These are phyloP conservation scores for Paracanthobrama guichenoti DNA, from an alignment of 2,113 vertebrate genomes.

Conservation along the genomic window DNA sequence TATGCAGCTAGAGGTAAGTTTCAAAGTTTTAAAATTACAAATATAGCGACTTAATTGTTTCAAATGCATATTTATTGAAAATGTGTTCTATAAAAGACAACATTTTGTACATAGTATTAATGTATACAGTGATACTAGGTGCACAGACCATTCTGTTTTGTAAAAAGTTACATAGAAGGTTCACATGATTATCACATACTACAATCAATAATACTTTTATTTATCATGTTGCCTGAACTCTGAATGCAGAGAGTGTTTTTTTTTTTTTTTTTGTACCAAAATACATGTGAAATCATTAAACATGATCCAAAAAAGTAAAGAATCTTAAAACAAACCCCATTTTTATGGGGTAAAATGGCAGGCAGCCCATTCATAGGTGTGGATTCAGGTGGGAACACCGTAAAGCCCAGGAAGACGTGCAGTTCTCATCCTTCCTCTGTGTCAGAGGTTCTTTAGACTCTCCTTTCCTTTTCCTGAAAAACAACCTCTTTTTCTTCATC, in stretches of 20 bases:
- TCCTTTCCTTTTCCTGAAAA: conserved; percentile 46
- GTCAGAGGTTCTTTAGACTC: conserved; percentile 26
- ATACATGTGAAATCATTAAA: conserved; percentile 27
- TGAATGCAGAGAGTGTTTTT: conserved; percentile 34
- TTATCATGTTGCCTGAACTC: conserved; percentile 24
- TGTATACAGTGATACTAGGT: conserved; percentile 26
- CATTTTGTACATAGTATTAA: conserved; percentile 25
- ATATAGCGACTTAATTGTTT: conserved; percentile 1
- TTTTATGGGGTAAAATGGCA: neutral
- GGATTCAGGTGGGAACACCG: neutral
- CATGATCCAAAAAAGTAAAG: neutral
- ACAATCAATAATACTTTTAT: conserved; percentile 21
- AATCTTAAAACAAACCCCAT: conserved; percentile 11
- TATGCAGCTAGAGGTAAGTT: neutral
- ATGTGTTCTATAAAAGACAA: conserved; percentile 47
- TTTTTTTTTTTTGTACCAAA: conserved; percentile 46
- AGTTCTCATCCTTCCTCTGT: conserved; percentile 34
- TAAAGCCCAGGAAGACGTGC: neutral
- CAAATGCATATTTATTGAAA: conserved; percentile 46
- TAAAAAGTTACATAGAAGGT: conserved; percentile 16
- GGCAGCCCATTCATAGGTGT: neutral
- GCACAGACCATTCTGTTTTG: conserved; percentile 14
- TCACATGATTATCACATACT: conserved; percentile 35
- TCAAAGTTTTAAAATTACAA: conserved; percentile 21
- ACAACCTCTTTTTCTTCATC: conserved; percentile 30